Conservation (phyloP, 2,888 invertebrate species). For the Papilio elwesi region DNA sequence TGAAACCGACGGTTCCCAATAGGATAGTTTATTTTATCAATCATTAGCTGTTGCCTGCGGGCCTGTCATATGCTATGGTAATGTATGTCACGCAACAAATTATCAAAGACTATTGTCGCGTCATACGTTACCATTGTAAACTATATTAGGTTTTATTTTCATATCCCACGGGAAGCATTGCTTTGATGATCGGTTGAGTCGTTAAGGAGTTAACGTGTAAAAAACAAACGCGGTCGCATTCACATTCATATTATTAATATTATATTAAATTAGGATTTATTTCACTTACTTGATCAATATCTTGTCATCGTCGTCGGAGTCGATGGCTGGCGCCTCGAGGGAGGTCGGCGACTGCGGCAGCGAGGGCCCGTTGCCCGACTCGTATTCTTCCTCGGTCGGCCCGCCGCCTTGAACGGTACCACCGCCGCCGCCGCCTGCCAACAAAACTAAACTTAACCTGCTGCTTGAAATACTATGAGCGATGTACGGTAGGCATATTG, state of each 20-base stretch:
- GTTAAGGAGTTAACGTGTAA: too few relatives aligned
- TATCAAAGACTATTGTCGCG: too few relatives aligned
- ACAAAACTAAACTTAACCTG: background rate
- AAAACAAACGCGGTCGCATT: background rate
- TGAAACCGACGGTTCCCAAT: too few relatives aligned
- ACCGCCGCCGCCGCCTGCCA: slow-evolving; percentile 20
- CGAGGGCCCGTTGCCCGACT: slow-evolving; percentile 98
- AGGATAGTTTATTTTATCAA: background rate
- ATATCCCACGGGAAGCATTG: too few relatives aligned
- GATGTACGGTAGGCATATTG: too few relatives aligned
- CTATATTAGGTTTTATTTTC: too few relatives aligned
- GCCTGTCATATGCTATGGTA: too few relatives aligned
- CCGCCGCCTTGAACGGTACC: slow-evolving; percentile 53
- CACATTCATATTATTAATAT: too few relatives aligned
- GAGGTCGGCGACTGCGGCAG: slow-evolving; percentile 97
- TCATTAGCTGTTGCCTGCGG: too few relatives aligned
- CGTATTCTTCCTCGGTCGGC: slow-evolving; percentile 94
- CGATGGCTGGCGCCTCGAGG: slow-evolving; percentile 91
- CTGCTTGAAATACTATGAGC: background rate
- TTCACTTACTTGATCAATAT: slow-evolving; percentile 79
- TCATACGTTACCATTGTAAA: background rate
- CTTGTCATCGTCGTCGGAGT: slow-evolving; percentile 93
- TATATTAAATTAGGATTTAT: background rate
- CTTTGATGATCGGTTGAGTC: too few relatives aligned
- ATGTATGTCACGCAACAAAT: too few relatives aligned